These are phyloP conservation scores for Rhombomys opimus DNA, from an alignment of 2,113 vertebrate species.

Conservation along the genomic window DNA sequence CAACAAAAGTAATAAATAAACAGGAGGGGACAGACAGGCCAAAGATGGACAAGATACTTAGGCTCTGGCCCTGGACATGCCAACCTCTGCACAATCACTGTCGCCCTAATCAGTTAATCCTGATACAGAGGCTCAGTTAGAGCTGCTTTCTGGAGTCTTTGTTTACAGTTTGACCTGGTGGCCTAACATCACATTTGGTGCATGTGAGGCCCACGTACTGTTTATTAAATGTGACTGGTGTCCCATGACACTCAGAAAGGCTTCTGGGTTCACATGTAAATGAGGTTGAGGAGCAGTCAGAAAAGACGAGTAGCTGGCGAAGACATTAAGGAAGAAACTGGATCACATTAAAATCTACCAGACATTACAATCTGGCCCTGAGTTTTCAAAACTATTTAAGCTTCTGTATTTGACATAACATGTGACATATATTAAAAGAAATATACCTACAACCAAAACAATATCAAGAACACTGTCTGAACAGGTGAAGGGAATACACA, in stretches of 20 bases:
- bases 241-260: not conserved
- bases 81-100: not conserved
- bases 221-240: not conserved
- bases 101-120: not conserved
- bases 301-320: not conserved
- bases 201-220: not conserved
- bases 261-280: not conserved
- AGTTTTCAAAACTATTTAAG: not conserved
- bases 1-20: not conserved
- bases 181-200: not conserved
- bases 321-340: not conserved
- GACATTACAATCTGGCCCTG: not conserved
- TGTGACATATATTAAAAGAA: not conserved
- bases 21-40: not conserved
- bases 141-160: not conserved
- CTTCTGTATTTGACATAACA: not conserved
- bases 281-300: not conserved
- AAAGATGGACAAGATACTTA: not conserved
- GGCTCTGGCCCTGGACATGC: not conserved
- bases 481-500: not conserved
- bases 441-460: not conserved
- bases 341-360: not conserved
- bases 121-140: too few species aligned
- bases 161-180: not conserved
- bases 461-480: not conserved